Percentiles rank a stretch among this genome's conserved stretches.
Evolutionary conservation across 2,113 vertebrate species (phyloP).

Genomic region (Oriolus oriolus): DNA sequence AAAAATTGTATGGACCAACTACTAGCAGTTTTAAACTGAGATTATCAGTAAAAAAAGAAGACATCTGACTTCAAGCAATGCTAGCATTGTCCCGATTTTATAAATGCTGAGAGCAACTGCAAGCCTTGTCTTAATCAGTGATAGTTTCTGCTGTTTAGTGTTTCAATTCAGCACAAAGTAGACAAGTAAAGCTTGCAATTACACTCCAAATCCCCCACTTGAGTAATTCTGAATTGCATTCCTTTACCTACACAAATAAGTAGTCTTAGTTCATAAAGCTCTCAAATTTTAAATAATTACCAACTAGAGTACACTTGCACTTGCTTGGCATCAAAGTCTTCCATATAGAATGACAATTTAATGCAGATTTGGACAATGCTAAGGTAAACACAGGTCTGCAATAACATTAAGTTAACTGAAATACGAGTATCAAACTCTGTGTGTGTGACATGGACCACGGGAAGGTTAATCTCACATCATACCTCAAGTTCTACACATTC

Average conservation of each 20-base stretch:
- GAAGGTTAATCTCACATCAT: background rate
- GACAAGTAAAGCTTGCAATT: background rate
- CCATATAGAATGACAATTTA: background rate
- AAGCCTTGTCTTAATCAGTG: background rate
- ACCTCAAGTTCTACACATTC: background rate
- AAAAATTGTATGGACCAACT: background rate
- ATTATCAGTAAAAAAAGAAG: background rate
- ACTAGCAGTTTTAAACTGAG: background rate
- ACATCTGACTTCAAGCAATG: background rate
- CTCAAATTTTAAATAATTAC: constrained; percentile 8
- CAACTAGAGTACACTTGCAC: background rate
- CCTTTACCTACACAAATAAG: background rate
- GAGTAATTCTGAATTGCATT: background rate
- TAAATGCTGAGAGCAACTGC: background rate
- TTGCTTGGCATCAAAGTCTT: background rate
- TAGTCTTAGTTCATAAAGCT: constrained; percentile 6
- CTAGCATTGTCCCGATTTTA: background rate
- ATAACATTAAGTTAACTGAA: constrained; percentile 14
- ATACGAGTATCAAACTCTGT: background rate
- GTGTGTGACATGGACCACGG: background rate
- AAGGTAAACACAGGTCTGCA: background rate
- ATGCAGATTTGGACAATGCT: background rate
- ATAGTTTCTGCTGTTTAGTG: background rate
- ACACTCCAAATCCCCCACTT: background rate
- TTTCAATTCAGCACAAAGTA: background rate